Evolutionary conservation across 2,888 invertebrate genomes (phyloP).

Genomic region (Cenopis cana): DNA sequence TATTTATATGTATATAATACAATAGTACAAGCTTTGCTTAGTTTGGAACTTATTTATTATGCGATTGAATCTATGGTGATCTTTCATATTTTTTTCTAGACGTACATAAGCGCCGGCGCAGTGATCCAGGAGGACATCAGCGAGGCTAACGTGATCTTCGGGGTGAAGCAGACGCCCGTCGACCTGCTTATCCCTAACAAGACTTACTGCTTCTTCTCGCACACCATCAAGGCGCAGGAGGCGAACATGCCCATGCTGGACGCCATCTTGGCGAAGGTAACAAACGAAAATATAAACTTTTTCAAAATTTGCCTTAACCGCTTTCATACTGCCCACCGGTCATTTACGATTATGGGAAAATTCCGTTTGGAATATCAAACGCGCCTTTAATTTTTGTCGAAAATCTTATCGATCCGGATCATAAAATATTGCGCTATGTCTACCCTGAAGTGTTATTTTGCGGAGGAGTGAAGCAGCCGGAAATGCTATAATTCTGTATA

Average conservation of each 20-base stretch:
- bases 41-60: too few species aligned
- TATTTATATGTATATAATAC: too few species aligned
- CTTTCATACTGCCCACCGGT: not conserved
- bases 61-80: too few species aligned
- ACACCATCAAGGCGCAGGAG: slow-evolving; percentile 99
- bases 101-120: slow-evolving; percentile 97
- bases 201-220: slow-evolving; percentile 99
- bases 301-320: not conserved
- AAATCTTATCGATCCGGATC: not conserved
- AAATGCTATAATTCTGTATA: too few species aligned
- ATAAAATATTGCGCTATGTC: too few species aligned
- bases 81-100: slow-evolving; percentile 75
- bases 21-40: too few species aligned
- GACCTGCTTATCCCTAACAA: slow-evolving; percentile 97
- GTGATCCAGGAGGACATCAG: slow-evolving; percentile 97
- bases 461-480: not conserved
- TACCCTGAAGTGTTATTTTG: not conserved
- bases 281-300: not conserved
- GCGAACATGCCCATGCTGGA: slow-evolving; percentile 99
- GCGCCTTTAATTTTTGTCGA: not conserved
- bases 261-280: slow-evolving; percentile 95
- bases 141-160: slow-evolving; percentile 98
- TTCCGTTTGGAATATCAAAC: not conserved
- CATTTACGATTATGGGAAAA: too few species aligned
- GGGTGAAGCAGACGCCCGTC: slow-evolving; percentile 97